Evolutionary conservation across 2,888 invertebrate species (phyloP).

Genomic region (Drosophila falleni): DNA sequence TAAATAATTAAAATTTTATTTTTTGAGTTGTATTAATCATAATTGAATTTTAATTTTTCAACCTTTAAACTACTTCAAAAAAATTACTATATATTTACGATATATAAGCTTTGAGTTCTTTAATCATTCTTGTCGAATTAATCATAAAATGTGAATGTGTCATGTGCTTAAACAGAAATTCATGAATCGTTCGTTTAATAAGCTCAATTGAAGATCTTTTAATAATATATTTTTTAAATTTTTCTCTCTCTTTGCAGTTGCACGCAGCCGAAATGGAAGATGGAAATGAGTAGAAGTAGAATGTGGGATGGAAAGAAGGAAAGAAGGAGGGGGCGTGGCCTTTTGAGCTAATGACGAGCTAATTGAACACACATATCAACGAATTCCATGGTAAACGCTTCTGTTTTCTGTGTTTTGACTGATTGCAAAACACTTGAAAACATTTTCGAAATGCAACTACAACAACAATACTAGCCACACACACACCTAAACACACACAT

Average conservation of each 20-base stretch:
- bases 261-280: conserved; percentile 51
- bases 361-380: conserved; percentile 71
- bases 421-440: conserved; percentile 44
- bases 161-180: background rate
- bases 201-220: conserved; percentile 7
- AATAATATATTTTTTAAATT: conserved; percentile 6
- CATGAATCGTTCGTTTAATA: background rate
- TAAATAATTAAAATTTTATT: too few species aligned
- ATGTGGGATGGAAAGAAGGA: conserved; percentile 3
- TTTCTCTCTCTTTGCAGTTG: conserved; percentile 47
- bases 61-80: too few species aligned
- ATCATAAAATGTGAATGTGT: background rate
- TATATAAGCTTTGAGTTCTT: too few species aligned
- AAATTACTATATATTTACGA: too few species aligned
- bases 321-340: conserved; percentile 65
- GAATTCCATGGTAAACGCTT: conserved; percentile 62
- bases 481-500: background rate
- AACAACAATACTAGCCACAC: conserved; percentile 40
- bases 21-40: too few species aligned
- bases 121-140: background rate
- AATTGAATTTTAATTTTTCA: too few species aligned
- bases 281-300: background rate
- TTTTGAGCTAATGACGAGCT: conserved; percentile 63
- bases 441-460: conserved; percentile 34
- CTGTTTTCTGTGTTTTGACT: conserved; percentile 55